These are phyloP conservation scores for Drosophila yakuba DNA, from an alignment of 1,140 invertebrate genomes.

Conservation along the genomic window DNA sequence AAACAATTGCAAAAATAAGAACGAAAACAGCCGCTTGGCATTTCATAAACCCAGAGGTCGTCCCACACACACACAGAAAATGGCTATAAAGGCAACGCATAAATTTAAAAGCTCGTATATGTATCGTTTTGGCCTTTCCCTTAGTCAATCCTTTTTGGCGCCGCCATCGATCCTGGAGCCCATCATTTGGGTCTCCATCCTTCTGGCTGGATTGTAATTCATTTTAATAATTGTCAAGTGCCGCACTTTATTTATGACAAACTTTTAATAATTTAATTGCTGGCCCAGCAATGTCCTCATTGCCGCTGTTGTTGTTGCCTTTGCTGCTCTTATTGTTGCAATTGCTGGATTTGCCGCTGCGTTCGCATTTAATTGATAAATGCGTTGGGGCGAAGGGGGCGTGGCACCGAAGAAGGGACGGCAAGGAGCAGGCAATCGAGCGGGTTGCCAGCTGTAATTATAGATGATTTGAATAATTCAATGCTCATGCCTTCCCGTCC, in stretches of 20 bases:
- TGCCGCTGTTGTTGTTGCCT: conserved; percentile 17
- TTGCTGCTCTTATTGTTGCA: conserved; percentile 58
- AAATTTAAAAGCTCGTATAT: conserved; percentile 74
- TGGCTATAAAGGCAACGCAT: conserved; percentile 61
- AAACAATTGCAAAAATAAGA: conserved; percentile 72
- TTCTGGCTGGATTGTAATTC: conserved; percentile 60
- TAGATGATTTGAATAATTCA: conserved; percentile 82
- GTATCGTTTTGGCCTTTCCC: conserved; percentile 44
- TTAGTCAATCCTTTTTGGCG: conserved; percentile 25
- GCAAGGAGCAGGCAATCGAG: conserved; percentile 18
- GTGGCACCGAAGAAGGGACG: background rate
- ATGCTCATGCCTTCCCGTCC: conserved; percentile 45
- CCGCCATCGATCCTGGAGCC: conserved; percentile 22
- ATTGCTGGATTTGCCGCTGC: conserved; percentile 66
- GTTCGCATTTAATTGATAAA: conserved; percentile 82
- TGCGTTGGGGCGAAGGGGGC: conserved; percentile 41
- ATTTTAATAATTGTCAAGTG: conserved; percentile 81
- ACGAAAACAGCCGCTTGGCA: conserved; percentile 69
- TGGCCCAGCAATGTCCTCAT: conserved; percentile 43
- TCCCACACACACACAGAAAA: conserved; percentile 3
- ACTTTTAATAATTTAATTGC: conserved; percentile 81
- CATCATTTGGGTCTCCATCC: conserved; percentile 21
- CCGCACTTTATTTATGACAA: conserved; percentile 76
- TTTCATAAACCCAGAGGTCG: conserved; percentile 60
- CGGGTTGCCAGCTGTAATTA: conserved; percentile 67